Evolutionary conservation across 2,888 invertebrate genomes (phyloP).

Genomic region (Sphecodes monilicornis): DNA sequence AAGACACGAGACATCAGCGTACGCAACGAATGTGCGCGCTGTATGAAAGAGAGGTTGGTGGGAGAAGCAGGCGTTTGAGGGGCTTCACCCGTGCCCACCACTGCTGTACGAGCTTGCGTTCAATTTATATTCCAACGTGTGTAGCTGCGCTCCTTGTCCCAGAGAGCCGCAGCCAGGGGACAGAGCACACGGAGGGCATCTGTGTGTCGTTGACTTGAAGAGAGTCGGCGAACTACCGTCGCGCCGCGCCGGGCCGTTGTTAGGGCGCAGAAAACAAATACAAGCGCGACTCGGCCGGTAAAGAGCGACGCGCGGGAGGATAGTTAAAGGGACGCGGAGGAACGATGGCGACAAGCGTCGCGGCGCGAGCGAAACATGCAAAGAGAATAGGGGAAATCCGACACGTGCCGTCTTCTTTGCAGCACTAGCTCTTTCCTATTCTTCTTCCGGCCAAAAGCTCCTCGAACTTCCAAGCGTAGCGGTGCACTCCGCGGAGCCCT

Average conservation of each 20-base stretch:
- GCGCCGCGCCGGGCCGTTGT: slow-evolving; percentile 54
- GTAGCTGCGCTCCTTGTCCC: background rate
- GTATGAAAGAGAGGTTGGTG: too few species aligned
- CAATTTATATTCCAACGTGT: slow-evolving; percentile 1
- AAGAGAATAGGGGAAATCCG: slow-evolving; percentile 51
- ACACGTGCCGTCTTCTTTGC: slow-evolving; percentile 56
- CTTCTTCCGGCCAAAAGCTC: slow-evolving; percentile 58
- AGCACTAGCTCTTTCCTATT: slow-evolving; percentile 54
- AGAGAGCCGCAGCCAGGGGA: background rate
- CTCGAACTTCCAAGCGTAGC: slow-evolving; percentile 60
- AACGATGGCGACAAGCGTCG: slow-evolving; percentile 1
- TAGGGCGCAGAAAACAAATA: slow-evolving; percentile 77
- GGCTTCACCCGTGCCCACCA: too few species aligned
- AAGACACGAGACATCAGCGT: too few species aligned
- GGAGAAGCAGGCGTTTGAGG: too few species aligned
- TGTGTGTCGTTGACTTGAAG: slow-evolving; percentile 72
- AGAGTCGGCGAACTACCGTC: slow-evolving; percentile 45
- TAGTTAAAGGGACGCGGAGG: slow-evolving; percentile 8
- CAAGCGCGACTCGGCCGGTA: slow-evolving; percentile 51
- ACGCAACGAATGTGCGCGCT: too few species aligned
- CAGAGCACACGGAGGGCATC: background rate
- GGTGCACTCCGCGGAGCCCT: slow-evolving; percentile 47
- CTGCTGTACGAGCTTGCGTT: too few species aligned
- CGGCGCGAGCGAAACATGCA: slow-evolving; percentile 12
- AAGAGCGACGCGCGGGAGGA: slow-evolving; percentile 23